Evolutionary conservation across 2,888 invertebrate genomes (phyloP), one percentile per base, ranked within the genome.

Genomic region (Rotaria magnacalcarata): DNA sequence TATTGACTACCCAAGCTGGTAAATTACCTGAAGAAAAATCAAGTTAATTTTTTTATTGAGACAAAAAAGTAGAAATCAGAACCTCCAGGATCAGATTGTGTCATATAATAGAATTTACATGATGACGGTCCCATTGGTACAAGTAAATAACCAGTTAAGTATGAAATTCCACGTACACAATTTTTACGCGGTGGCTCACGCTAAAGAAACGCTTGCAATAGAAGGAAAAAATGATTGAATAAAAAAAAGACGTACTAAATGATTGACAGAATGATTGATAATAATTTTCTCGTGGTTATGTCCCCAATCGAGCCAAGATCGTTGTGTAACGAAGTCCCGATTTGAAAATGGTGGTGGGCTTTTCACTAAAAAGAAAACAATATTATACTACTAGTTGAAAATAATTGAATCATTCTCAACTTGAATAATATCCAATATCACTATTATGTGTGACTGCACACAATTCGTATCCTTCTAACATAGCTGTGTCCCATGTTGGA

Each of bases 361-460:
- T 85, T 95, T 94, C 93, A 95, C 67, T 67, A 67, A 14, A 67
- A 67, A 67, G 19, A 41, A 67, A 67, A 67, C 5, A 41, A 4
- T 34, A 67, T 41, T 1, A 34, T 67, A 16, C 3, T 67, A 67
- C 16, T 52, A 52, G 14, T 52, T 52, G 6, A 27, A 19, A 34
- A 16, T 19, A 16, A 67, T 34, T 67, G 5, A 10, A 60, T 60
- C 16, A 2, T 19, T 67, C 19, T 27, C 4, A 41, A 67, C 67
- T 95, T 88, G 96, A 94, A 92, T 96, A 96, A 90, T 96, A 96
- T 80, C 96, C 95, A 88, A 96, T 94, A 91, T 96, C 96, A 90
- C 96, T 96, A 92, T 96, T 96, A 50, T 95, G 95, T 92, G 96
- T 96, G 89, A 96, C 93, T 90, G 94, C 94, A 16, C 96, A 96